phyloP scores from a whole-genome alignment of 64 coral and sea anemone genomes.

The Montipora cactus region DNA sequence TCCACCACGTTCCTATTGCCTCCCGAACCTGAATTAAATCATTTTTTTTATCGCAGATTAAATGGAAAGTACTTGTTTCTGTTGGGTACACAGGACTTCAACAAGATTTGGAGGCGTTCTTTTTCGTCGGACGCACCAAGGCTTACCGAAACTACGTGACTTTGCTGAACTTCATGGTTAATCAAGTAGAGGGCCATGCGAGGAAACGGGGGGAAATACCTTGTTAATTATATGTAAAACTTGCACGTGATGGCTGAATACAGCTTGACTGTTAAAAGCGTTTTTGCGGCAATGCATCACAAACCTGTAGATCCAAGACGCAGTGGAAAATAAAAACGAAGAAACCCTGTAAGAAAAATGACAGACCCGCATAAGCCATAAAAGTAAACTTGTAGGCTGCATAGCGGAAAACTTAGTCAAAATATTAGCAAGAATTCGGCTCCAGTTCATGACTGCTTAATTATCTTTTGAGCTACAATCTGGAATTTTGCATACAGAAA shows the following conservation, averaged over 20 bases:
- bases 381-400: no score
- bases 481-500: no score
- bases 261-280: background rate
- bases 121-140: no score
- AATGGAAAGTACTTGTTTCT: no score
- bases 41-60: background rate
- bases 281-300: background rate
- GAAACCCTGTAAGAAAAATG: conserved; percentile 49
- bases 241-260: background rate
- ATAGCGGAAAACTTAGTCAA: no score
- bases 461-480: no score
- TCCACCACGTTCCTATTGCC: background rate
- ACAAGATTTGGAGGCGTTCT: no score
- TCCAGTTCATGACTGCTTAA: no score
- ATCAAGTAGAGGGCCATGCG: background rate
- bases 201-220: background rate
- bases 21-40: background rate
- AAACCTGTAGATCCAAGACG: conserved; percentile 70
- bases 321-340: conserved; percentile 79
- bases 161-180: background rate
- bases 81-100: no score
- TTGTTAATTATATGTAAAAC: background rate
- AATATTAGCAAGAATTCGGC: no score
- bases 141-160: no score
- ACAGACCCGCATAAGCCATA: background rate